Percentiles rank a stretch among this genome's conserved stretches.
phyloP scores from a whole-genome alignment of 2,113 vertebrate species.

The Stigmatopora argus region DNA sequence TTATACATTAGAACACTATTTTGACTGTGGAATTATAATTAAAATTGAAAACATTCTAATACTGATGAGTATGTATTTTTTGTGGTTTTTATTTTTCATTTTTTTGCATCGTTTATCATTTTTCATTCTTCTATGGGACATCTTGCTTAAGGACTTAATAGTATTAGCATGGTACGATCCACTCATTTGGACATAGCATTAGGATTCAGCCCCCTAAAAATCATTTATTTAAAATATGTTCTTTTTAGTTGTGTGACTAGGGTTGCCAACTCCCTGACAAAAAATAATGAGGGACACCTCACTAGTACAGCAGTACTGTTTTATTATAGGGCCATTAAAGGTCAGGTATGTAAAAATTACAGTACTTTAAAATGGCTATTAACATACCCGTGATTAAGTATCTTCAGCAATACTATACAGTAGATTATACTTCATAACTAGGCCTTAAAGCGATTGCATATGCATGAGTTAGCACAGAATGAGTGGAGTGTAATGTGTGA shows the following conservation, averaged over 20 bases:
- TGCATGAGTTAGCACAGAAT: neutral
- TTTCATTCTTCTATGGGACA: slow-evolving; percentile 16
- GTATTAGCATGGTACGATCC: slow-evolving; percentile 6
- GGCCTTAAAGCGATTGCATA: neutral
- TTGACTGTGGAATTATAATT: too few species aligned
- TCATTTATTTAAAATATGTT: neutral
- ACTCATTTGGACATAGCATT: slow-evolving; percentile 3
- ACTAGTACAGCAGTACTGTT: neutral
- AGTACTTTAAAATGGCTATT: neutral
- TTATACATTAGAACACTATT: too few species aligned
- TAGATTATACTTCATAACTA: neutral
- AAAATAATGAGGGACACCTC: too few species aligned
- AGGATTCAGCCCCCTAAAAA: slow-evolving; percentile 5
- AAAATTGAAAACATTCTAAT: too few species aligned
- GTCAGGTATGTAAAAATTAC: neutral
- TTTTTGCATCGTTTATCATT: neutral
- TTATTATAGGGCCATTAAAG: neutral
- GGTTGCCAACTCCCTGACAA: too few species aligned
- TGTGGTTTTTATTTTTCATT: neutral
- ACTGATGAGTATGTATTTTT: neutral
- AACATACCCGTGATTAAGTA: neutral
- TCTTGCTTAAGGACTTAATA: slow-evolving; percentile 4
- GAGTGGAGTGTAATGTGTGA: neutral
- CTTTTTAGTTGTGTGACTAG: slow-evolving; percentile 18
- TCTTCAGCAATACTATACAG: neutral